These are phyloP conservation scores for Aelia acuminata DNA, from an alignment of 2,888 invertebrate species.

Conservation along the genomic window DNA sequence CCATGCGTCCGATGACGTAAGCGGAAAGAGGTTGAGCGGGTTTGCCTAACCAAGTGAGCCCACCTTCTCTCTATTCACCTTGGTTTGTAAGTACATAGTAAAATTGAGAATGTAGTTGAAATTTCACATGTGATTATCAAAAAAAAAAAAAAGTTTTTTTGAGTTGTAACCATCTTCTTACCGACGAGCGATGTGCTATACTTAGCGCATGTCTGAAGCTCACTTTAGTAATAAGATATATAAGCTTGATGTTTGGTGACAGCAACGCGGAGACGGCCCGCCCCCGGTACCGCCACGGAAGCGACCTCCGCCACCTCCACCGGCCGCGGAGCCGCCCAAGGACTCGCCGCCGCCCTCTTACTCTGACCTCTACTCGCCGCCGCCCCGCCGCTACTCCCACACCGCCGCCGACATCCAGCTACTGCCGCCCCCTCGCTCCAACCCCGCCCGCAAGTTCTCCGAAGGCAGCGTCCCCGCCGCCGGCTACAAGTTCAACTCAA, in stretches of 20 bases:
- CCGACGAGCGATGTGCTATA: no score
- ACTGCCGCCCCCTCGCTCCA: constrained; percentile 61
- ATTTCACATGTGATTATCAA: no score
- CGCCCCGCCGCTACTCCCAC: constrained; percentile 59
- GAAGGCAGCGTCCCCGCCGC: constrained; percentile 66
- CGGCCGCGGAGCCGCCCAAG: constrained; percentile 67
- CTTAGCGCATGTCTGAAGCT: no score
- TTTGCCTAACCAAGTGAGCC: no score
- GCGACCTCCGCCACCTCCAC: constrained; percentile 69
- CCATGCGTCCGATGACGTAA: no score
- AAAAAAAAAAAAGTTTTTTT: no score
- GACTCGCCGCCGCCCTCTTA: constrained; percentile 61
- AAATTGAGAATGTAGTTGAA: no score
- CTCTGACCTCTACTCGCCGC: constrained; percentile 64
- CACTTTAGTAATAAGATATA: no score
- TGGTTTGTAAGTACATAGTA: no score
- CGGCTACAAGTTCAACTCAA: constrained; percentile 64
- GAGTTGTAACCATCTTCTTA: no score
- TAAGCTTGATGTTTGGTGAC: background rate
- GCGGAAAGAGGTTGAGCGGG: no score
- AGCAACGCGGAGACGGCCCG: constrained; percentile 59
- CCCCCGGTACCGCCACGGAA: constrained; percentile 67
- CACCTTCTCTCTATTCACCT: no score
- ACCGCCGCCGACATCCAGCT: constrained; percentile 64
- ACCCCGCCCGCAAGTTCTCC: constrained; percentile 63